phyloP scores from a whole-genome alignment of 1,140 invertebrate genomes.

The Homarus americanus region DNA sequence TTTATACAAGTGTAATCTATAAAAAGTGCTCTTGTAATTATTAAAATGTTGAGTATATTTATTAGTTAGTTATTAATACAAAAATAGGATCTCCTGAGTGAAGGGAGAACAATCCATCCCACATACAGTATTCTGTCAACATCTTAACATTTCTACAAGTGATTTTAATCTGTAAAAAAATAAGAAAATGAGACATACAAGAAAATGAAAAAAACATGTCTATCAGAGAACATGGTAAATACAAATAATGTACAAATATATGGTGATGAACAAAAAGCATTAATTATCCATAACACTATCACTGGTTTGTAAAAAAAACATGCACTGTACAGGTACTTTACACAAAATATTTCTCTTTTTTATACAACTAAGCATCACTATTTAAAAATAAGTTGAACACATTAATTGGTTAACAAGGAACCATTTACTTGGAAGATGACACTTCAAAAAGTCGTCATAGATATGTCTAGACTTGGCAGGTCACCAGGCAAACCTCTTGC shows the following conservation, averaged over 20 bases:
- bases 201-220: background rate
- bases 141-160: no score
- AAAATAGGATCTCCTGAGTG: background rate
- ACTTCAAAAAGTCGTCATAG: background rate
- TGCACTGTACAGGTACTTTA: background rate
- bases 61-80: background rate
- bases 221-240: background rate
- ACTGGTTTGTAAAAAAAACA: no score
- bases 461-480: background rate
- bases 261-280: background rate
- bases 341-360: background rate
- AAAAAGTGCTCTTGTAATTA: background rate
- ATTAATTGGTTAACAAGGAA: background rate
- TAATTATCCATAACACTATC: no score
- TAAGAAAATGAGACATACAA: no score
- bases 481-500: constrained; percentile 55
- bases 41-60: background rate
- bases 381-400: background rate
- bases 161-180: no score
- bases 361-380: background rate
- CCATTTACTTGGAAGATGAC: background rate
- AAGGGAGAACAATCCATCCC: no score
- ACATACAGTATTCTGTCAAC: no score
- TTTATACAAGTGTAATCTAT: background rate
- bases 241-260: background rate